Conservation (phyloP, 2,888 invertebrate species). For the Polydrusus tereticollis region DNA sequence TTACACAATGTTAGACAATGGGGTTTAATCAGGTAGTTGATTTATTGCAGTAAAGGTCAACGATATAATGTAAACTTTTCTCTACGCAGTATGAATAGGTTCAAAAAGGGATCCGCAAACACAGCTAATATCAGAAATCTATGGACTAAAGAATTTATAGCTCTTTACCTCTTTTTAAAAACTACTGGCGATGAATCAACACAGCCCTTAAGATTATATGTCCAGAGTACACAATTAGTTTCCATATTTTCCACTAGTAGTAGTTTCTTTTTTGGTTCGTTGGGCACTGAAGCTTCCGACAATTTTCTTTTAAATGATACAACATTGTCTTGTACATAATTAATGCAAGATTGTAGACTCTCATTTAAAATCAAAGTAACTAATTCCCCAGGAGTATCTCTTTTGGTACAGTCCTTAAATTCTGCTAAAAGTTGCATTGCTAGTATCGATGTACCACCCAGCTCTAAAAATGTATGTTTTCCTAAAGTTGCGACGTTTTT, state of each 20-base stretch:
- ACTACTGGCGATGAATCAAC: slow-evolving; percentile 83
- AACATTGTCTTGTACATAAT: slow-evolving; percentile 60
- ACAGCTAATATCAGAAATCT: not conserved
- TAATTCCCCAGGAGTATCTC: slow-evolving; percentile 68
- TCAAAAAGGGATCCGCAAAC: too few relatives aligned
- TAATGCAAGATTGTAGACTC: slow-evolving; percentile 63
- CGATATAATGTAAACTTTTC: too few relatives aligned
- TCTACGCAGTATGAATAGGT: too few relatives aligned
- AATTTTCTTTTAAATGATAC: slow-evolving; percentile 56
- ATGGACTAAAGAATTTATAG: not conserved
- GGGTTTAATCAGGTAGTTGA: too few relatives aligned
- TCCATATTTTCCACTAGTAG: slow-evolving; percentile 8
- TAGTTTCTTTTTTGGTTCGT: not conserved
- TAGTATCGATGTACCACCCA: slow-evolving; percentile 80
- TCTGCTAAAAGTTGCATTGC: slow-evolving; percentile 76
- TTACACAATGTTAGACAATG: too few relatives aligned
- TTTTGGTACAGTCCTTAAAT: slow-evolving; percentile 67
- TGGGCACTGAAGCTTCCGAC: not conserved
- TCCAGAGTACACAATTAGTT: slow-evolving; percentile 67
- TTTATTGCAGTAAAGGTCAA: too few relatives aligned
- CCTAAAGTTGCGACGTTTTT: slow-evolving; percentile 37
- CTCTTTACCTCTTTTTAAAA: slow-evolving; percentile 68
- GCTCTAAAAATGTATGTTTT: slow-evolving; percentile 70
- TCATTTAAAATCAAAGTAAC: slow-evolving; percentile 70
- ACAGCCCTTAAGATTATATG: slow-evolving; percentile 80